Conservation (phyloP, 2,888 invertebrate genomes). For the Chalcis sispes region DNA sequence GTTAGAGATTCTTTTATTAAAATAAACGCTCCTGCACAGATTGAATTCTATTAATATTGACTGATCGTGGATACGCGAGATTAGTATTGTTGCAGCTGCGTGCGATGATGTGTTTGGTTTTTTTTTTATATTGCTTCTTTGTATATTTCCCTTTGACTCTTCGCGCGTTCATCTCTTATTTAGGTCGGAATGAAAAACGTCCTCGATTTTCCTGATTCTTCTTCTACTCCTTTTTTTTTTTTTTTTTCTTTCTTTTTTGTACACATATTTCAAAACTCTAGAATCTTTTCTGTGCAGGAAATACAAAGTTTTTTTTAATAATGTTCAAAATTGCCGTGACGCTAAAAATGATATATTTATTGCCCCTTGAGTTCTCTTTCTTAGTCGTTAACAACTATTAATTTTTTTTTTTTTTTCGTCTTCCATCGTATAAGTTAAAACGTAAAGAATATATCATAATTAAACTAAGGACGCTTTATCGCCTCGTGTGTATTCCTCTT, state of each 20-base stretch:
- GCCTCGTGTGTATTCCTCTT: conserved; percentile 7
- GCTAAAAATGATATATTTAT: conserved; percentile 54
- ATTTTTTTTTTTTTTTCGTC: conserved; percentile 14
- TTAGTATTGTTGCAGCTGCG: conserved; percentile 38
- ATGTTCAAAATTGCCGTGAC: conserved; percentile 38
- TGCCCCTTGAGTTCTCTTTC: conserved; percentile 56
- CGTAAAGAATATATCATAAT: conserved; percentile 35
- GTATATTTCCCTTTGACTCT: conserved; percentile 16
- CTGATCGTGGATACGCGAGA: conserved; percentile 45
- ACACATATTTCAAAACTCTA: conserved; percentile 43
- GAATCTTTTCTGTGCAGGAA: conserved; percentile 52
- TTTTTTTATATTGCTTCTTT: conserved; percentile 52
- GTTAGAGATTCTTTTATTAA: conserved; percentile 43
- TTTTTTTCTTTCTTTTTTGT: conserved; percentile 23
- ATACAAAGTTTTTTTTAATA: conserved; percentile 41
- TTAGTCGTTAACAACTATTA: conserved; percentile 47
- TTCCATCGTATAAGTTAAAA: conserved; percentile 37
- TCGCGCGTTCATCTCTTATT: neutral
- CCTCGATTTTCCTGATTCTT: no score
- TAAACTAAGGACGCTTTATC: conserved; percentile 38
- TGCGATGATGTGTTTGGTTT: conserved; percentile 42
- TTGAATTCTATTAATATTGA: conserved; percentile 53
- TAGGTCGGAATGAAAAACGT: conserved; percentile 36
- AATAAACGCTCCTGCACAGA: conserved; percentile 55
- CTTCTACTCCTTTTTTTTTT: conserved; percentile 7